Evolutionary conservation across 2,113 vertebrate genomes (phyloP).

Genomic region (Spermophilus dauricus): DNA sequence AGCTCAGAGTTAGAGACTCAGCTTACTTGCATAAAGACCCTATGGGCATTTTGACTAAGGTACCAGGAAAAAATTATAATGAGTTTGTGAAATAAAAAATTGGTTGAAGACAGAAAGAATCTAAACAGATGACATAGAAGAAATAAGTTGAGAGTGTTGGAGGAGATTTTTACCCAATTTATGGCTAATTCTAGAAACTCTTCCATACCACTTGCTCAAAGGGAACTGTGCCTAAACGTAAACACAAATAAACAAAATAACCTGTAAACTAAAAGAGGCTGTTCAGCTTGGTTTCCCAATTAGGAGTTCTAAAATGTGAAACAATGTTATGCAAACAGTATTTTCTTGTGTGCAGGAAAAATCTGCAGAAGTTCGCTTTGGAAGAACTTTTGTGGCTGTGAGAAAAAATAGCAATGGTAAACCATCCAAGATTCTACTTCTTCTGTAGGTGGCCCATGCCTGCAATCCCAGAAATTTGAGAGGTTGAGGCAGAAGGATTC

Average conservation of each 20-base stretch:
- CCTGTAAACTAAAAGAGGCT: not conserved
- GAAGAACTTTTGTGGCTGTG: not conserved
- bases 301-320: too few relatives aligned
- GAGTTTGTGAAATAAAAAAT: slow-evolving; percentile 41
- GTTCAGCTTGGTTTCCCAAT: not conserved
- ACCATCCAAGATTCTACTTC: not conserved
- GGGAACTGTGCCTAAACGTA: not conserved
- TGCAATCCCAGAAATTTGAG: too few relatives aligned
- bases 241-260: not conserved
- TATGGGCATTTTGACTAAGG: slow-evolving; percentile 37
- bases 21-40: slow-evolving; percentile 47
- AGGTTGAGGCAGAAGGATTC: too few relatives aligned
- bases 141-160: not conserved
- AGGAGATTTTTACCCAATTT: not conserved
- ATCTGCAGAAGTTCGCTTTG: not conserved
- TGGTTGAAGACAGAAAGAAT: not conserved
- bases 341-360: too few relatives aligned
- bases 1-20: slow-evolving; percentile 47
- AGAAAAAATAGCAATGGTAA: not conserved
- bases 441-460: not conserved
- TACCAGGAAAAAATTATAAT: slow-evolving; percentile 37
- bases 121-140: not conserved
- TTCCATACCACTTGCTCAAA: not conserved
- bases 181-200: not conserved
- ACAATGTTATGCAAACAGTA: too few relatives aligned